A percentile compares a stretch with the other conserved stretches of the same genome.
phyloP scores from a whole-genome alignment of 2,888 invertebrate genomes.

The Melinopterus prodromus region DNA sequence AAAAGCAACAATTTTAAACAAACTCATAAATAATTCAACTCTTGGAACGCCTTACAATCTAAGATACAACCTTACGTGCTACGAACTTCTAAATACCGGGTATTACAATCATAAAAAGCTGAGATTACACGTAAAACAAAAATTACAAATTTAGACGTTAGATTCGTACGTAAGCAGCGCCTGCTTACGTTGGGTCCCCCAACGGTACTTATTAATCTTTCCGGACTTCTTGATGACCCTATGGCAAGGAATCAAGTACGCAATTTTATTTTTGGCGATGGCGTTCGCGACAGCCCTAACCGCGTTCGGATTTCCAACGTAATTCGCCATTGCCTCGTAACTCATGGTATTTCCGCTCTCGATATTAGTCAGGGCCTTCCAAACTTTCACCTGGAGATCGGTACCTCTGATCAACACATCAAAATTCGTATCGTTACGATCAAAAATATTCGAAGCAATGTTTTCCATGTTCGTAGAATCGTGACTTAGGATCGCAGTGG shows the following conservation, averaged over 20 bases:
- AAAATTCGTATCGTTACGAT: slow-evolving; percentile 37
- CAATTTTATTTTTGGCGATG: slow-evolving; percentile 54
- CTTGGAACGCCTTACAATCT: too few species aligned
- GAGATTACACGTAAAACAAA: neutral
- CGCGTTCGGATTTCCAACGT: slow-evolving; percentile 54
- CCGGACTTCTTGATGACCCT: slow-evolving; percentile 55
- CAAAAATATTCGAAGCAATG: slow-evolving; percentile 43
- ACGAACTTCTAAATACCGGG: too few species aligned
- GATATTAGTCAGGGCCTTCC: slow-evolving; percentile 53
- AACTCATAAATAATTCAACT: too few species aligned
- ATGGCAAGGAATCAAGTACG: slow-evolving; percentile 57
- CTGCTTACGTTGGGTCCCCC: slow-evolving; percentile 52
- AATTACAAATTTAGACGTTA: neutral
- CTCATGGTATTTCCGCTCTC: slow-evolving; percentile 51
- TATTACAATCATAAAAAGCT: too few species aligned
- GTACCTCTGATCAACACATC: slow-evolving; percentile 51
- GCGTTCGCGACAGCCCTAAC: slow-evolving; percentile 56
- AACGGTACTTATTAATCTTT: slow-evolving; percentile 51
- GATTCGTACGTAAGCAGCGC: neutral
- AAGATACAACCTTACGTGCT: too few species aligned
- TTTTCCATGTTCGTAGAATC: slow-evolving; percentile 43
- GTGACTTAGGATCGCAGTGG: slow-evolving; percentile 46
- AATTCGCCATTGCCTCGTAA: slow-evolving; percentile 54
- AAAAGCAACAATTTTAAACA: too few species aligned
- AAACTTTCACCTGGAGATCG: slow-evolving; percentile 53